These are phyloP conservation scores for Orthosia gracilis DNA, from an alignment of 2,888 invertebrate species.

Conservation along the genomic window DNA sequence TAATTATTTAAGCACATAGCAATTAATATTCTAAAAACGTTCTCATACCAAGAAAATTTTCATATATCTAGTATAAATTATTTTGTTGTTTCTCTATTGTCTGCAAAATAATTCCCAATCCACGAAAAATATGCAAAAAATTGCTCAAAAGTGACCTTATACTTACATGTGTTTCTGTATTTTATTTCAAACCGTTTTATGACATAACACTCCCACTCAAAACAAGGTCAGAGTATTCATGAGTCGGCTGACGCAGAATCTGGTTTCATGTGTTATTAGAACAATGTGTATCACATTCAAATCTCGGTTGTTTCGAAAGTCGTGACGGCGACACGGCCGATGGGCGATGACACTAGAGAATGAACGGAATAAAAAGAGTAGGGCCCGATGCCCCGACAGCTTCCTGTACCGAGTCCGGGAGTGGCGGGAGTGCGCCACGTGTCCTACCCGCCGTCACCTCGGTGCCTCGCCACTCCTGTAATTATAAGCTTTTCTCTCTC, in stretches of 20 bases:
- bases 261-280: slow-evolving; percentile 63
- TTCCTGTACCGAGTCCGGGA: slow-evolving; percentile 80
- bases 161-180: slow-evolving; percentile 23
- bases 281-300: slow-evolving; percentile 68
- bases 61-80: background rate
- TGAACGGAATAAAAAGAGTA: slow-evolving; percentile 80
- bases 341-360: slow-evolving; percentile 81
- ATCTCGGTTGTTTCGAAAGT: slow-evolving; percentile 65
- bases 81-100: background rate
- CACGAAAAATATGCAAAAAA: slow-evolving; percentile 17
- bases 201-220: slow-evolving; percentile 60
- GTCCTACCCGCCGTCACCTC: slow-evolving; percentile 47
- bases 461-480: slow-evolving; percentile 71
- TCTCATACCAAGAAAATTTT: background rate
- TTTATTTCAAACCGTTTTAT: slow-evolving; percentile 53
- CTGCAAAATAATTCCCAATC: background rate
- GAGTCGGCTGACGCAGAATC: slow-evolving; percentile 62
- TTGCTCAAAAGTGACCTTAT: slow-evolving; percentile 23
- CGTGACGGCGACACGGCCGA: slow-evolving; percentile 68
- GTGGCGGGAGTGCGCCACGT: slow-evolving; percentile 75
- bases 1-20: background rate
- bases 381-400: slow-evolving; percentile 71
- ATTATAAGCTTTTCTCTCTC: slow-evolving; percentile 71
- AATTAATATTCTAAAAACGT: slow-evolving; percentile 6
- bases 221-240: slow-evolving; percentile 64